These are phyloP conservation scores for Eupsilia transversa DNA, from an alignment of 2,888 invertebrate genomes.

Conservation along the genomic window DNA sequence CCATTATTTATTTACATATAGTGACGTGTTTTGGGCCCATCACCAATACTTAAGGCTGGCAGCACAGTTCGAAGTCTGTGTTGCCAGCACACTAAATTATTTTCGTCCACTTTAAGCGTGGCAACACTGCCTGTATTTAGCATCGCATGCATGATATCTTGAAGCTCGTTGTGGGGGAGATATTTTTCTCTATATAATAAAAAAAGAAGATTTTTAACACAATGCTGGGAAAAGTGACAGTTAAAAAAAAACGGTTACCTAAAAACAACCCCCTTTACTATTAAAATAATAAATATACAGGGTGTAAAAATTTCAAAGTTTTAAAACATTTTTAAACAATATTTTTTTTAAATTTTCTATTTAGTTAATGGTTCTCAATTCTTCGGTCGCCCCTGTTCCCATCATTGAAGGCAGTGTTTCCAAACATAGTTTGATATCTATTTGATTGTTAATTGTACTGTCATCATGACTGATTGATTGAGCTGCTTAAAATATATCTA, in stretches of 20 bases:
- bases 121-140: conserved; percentile 65
- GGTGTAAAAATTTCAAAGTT: background rate
- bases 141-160: conserved; percentile 69
- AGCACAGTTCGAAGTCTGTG: conserved; percentile 46
- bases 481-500: conserved; percentile 84
- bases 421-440: conserved; percentile 51
- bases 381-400: conserved; percentile 33
- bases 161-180: conserved; percentile 59
- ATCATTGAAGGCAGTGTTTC: conserved; percentile 52
- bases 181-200: conserved; percentile 70
- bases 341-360: background rate
- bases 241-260: background rate
- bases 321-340: background rate
- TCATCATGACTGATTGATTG: conserved; percentile 58
- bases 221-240: conserved; percentile 31
- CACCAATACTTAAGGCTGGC: conserved; percentile 68
- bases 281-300: conserved; percentile 6
- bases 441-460: conserved; percentile 59
- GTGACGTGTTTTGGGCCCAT: conserved; percentile 63
- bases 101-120: conserved; percentile 52
- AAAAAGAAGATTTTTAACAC: conserved; percentile 47
- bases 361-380: background rate
- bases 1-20: conserved; percentile 54
- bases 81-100: conserved; percentile 53
- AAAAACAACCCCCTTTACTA: background rate